Percentiles rank a stretch among this genome's conserved stretches.
Conservation (phyloP, 2,113 vertebrate species). For the Phoxinus phoxinus region DNA sequence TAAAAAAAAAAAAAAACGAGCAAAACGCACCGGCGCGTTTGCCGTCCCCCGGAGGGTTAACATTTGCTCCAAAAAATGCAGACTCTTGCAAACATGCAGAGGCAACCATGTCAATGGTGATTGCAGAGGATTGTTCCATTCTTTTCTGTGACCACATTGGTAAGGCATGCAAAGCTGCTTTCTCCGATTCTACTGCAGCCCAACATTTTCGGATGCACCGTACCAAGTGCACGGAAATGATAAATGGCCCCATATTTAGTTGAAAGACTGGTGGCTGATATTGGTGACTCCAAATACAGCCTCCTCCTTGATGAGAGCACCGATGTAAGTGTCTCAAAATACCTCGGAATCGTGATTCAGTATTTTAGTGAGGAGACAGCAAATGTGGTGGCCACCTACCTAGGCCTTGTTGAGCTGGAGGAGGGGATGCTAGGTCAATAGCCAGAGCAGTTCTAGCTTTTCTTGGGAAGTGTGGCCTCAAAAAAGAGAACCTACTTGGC, state of each 20-base stretch:
- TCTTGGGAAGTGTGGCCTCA: constrained; percentile 39
- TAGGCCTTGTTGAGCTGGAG: constrained; percentile 28
- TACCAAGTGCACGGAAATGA: too few species aligned
- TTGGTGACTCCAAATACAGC: neutral
- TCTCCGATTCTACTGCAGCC: too few species aligned
- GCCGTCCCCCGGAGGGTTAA: too few species aligned
- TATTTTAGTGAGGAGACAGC: neutral
- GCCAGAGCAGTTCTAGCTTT: constrained; percentile 36
- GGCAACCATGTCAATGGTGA: too few species aligned
- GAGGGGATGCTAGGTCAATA: constrained; percentile 24
- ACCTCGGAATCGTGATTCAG: neutral
- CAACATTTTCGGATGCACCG: too few species aligned
- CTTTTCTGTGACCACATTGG: too few species aligned
- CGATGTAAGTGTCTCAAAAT: constrained; percentile 7
- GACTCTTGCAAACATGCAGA: too few species aligned
- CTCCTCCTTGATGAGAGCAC: constrained; percentile 36
- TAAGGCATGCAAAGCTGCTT: too few species aligned
- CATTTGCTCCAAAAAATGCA: too few species aligned
- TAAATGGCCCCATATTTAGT: constrained; percentile 37
- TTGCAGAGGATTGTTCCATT: too few species aligned
- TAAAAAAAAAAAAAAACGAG: too few species aligned
- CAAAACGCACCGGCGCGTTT: too few species aligned
- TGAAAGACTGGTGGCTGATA: neutral
- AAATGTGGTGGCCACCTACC: neutral
- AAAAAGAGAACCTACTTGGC: constrained; percentile 12